Evolutionary conservation across 2,797 vertebrate genomes (phyloP).

Genomic region (Channallabes apus): DNA sequence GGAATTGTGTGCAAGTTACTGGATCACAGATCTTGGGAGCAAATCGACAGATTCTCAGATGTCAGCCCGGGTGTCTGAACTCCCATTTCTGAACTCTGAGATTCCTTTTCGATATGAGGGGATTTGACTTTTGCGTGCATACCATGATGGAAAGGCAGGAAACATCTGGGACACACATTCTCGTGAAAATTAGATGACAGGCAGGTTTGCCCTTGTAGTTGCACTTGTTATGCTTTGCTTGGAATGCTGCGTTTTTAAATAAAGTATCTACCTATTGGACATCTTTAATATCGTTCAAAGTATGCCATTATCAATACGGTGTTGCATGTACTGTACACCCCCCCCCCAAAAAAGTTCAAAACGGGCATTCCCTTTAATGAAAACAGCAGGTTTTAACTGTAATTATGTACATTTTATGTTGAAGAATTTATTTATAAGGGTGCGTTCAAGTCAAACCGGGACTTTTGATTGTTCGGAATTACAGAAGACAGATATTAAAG

Average conservation of each 20-base stretch:
- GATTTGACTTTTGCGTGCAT: slow-evolving; percentile 62
- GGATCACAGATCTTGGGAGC: slow-evolving; percentile 43
- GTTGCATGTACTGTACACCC: neutral
- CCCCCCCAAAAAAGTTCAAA: no score
- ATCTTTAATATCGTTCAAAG: neutral
- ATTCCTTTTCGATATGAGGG: slow-evolving; percentile 58
- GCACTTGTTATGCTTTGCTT: slow-evolving; percentile 59
- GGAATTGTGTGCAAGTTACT: slow-evolving; percentile 39
- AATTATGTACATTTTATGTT: neutral
- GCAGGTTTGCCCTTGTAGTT: slow-evolving; percentile 56
- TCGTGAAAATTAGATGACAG: slow-evolving; percentile 52
- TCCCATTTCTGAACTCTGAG: slow-evolving; percentile 54
- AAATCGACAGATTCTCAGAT: slow-evolving; percentile 48
- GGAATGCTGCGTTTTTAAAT: slow-evolving; percentile 43
- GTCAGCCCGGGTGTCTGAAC: slow-evolving; percentile 52
- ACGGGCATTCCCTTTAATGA: neutral
- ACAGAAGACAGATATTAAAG: no score
- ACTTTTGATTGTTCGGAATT: no score
- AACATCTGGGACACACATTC: slow-evolving; percentile 64
- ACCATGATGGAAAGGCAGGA: slow-evolving; percentile 61
- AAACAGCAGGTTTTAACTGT: neutral
- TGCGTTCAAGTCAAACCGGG: no score
- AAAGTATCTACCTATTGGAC: slow-evolving; percentile 25
- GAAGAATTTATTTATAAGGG: neutral
- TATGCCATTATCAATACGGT: slow-evolving; percentile 5